phyloP scores from a whole-genome alignment of 2,888 invertebrate species.

The Trichacis sp. region DNA sequence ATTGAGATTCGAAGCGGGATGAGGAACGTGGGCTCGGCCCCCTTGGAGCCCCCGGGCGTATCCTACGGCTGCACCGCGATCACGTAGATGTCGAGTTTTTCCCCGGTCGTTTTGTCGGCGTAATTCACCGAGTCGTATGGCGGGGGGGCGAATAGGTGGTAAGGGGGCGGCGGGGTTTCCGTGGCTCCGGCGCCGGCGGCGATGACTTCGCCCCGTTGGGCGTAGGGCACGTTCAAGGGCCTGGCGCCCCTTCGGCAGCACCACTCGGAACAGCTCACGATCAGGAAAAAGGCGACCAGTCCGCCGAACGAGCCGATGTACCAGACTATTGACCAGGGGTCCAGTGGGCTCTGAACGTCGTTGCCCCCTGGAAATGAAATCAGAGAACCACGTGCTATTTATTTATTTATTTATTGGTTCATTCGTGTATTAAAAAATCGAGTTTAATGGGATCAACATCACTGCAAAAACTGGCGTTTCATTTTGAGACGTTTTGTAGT shows the following conservation, averaged over 20 bases:
- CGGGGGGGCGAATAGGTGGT: constrained; percentile 73
- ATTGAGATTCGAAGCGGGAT: constrained; percentile 30
- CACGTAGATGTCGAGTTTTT: constrained; percentile 69
- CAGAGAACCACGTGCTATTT: neutral
- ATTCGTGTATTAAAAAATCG: too few relatives aligned
- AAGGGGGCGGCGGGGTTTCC: constrained; percentile 71
- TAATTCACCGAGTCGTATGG: constrained; percentile 71
- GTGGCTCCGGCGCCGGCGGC: constrained; percentile 46
- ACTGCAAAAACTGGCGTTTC: too few relatives aligned
- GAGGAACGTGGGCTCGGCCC: neutral
- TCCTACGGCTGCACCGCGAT: constrained; percentile 64
- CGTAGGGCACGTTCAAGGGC: constrained; percentile 54
- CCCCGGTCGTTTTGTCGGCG: constrained; percentile 61
- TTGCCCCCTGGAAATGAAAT: constrained; percentile 44
- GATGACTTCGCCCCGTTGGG: constrained; percentile 52
- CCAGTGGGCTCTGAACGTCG: constrained; percentile 61
- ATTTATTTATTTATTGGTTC: too few relatives aligned
- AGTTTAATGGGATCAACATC: too few relatives aligned
- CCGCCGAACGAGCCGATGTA: constrained; percentile 74
- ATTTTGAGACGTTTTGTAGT: too few relatives aligned
- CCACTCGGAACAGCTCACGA: constrained; percentile 73
- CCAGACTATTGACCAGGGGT: constrained; percentile 73
- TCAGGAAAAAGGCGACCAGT: constrained; percentile 72
- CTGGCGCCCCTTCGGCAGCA: constrained; percentile 70
- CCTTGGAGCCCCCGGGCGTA: neutral